These are phyloP conservation scores for Danaus melanippus DNA, from an alignment of 1,140 invertebrate species.

Conservation along the genomic window DNA sequence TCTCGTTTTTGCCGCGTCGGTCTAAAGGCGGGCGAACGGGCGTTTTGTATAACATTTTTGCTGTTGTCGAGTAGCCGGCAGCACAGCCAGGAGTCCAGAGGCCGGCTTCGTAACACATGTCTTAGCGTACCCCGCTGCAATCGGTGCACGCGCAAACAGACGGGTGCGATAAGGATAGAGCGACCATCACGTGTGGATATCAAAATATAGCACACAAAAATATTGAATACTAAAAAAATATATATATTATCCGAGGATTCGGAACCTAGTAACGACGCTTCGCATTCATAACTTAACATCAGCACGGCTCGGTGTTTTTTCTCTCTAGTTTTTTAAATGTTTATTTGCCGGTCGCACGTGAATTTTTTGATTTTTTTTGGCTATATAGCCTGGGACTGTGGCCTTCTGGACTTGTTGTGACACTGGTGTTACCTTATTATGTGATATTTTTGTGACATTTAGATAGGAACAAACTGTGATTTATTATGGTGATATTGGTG, in stretches of 20 bases:
- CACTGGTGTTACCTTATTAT: conserved; percentile 68
- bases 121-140: conserved; percentile 32
- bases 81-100: conserved; percentile 29
- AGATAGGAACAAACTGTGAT: conserved; percentile 71
- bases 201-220: conserved; percentile 65
- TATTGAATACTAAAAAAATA: conserved; percentile 66
- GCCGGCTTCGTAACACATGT: conserved; percentile 58
- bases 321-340: conserved; percentile 64
- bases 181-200: conserved; percentile 56
- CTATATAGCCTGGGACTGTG: conserved; percentile 57
- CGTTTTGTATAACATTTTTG: conserved; percentile 64
- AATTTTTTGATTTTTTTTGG: conserved; percentile 64
- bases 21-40: conserved; percentile 64
- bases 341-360: conserved; percentile 60
- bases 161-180: conserved; percentile 52
- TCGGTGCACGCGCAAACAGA: conserved; percentile 56
- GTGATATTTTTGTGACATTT: conserved; percentile 69
- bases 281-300: conserved; percentile 69
- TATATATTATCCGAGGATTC: conserved; percentile 47
- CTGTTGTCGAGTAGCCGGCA: conserved; percentile 40
- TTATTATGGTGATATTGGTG: conserved; percentile 66
- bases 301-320: conserved; percentile 59
- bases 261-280: conserved; percentile 64
- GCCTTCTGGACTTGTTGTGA: conserved; percentile 69
- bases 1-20: conserved; percentile 70